Evolutionary conservation across 2,113 vertebrate genomes (phyloP), one percentile per base, ranked within the genome.

Genomic region (Struthidea cinerea): DNA sequence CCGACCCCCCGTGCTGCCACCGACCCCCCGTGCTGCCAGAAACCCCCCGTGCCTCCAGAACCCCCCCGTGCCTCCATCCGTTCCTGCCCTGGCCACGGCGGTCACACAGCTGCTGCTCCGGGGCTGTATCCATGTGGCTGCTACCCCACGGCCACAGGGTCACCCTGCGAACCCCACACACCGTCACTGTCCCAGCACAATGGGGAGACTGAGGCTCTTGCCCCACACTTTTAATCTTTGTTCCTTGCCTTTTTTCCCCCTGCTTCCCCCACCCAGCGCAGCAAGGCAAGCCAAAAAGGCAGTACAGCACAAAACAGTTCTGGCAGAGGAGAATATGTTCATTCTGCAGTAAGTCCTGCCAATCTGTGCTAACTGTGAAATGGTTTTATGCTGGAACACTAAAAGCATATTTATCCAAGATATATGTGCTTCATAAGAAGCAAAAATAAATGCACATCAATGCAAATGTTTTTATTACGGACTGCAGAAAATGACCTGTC

Each of bases 1-100:
- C 39, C 9, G 11, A 39, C 39, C 11, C 9, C 35, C 23, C 7
- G 8, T 13, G 30, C 59, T 59, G 64, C 14, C 2, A 39, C 39
- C 9, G 11, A 39, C 39, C 11, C 9, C 35, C 23, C 7, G 8
- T 13, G 30, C 59, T 59, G 64, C 14, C 2, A 39, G 9, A 11
- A 39, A 39, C 39, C 11, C 9, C n/a, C n/a, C n/a, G n/a, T n/a
- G n/a, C n/a, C n/a, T n/a, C n/a, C n/a, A n/a, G n/a, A n/a, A n/a
- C n/a, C n/a, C n/a, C n/a, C 59, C 41, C 21, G 23, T 1, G 30
- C 78, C n/a, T 6, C 53, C 53, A 23, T 13, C 39, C 6, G 30
- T 6, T 6, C 2, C 49, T 8, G 33, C 41, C 35, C 56, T 9
- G 5, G 0, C 37, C 37, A 2, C 0, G 0, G 56, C 71, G 32